phyloP scores from a whole-genome alignment of 2,113 vertebrate species.

The Calypte anna region DNA sequence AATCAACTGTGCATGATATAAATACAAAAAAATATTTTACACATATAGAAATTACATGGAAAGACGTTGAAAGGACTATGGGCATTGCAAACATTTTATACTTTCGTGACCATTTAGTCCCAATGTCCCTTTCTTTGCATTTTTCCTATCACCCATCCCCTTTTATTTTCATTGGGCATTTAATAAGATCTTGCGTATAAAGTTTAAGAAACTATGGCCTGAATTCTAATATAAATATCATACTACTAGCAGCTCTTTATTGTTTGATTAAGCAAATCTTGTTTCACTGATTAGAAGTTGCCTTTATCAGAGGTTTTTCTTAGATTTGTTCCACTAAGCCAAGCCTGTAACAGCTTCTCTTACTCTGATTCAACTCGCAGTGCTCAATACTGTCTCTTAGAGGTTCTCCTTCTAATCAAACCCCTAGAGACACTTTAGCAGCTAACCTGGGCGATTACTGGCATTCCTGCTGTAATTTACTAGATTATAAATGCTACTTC shows the following conservation, averaged over 20 bases:
- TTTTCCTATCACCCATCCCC: background rate
- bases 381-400: background rate
- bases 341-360: background rate
- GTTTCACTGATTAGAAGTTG: background rate
- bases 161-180: background rate
- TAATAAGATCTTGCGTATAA: background rate
- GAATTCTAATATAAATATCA: background rate
- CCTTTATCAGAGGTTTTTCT: background rate
- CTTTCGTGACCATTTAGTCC: background rate
- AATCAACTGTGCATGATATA: background rate
- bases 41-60: background rate
- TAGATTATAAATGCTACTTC: constrained; percentile 51
- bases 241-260: background rate
- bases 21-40: background rate
- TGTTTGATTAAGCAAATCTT: background rate
- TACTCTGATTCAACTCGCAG: background rate
- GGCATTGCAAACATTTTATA: fast-evolving
- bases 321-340: background rate
- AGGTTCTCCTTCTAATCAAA: constrained; percentile 50
- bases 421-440: constrained; percentile 37
- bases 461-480: constrained; percentile 20
- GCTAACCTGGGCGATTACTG: constrained; percentile 54
- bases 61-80: fast-evolving
- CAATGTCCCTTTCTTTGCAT: background rate
- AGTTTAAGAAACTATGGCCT: background rate